Evolutionary conservation across 2,113 vertebrate genomes (phyloP).

Genomic region (Lasiurus borealis): DNA sequence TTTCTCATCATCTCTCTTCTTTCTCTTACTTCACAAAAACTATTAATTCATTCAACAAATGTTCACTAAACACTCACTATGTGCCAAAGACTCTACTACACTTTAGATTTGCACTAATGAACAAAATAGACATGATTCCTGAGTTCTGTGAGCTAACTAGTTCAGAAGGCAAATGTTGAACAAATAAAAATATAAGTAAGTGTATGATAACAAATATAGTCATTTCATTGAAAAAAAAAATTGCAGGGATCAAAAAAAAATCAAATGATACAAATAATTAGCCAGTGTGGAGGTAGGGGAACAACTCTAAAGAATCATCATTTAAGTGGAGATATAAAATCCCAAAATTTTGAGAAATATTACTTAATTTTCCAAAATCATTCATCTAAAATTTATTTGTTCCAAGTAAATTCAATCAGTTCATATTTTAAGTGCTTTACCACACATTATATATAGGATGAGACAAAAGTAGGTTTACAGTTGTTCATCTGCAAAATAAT

Average conservation of each 20-base stretch:
- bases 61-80: neutral
- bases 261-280: neutral
- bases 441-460: neutral
- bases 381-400: neutral
- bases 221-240: slow-evolving; percentile 28
- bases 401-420: neutral
- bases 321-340: neutral
- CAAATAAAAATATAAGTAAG: slow-evolving; percentile 34
- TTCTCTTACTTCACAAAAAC: neutral
- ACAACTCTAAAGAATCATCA: neutral
- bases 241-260: neutral
- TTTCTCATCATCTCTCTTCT: neutral
- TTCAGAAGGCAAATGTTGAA: neutral
- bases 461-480: neutral
- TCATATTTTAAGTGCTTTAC: neutral
- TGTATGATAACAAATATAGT: neutral
- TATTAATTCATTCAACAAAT: neutral
- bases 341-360: neutral
- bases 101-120: neutral
- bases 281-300: neutral
- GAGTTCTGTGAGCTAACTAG: neutral
- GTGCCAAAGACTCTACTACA: neutral
- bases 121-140: neutral
- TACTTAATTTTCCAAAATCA: neutral
- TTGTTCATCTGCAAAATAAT: neutral